A percentile compares a stretch with the other conserved stretches of the same genome.
phyloP scores from a whole-genome alignment of 2,797 vertebrate species.

The Eospalax fontanierii region DNA sequence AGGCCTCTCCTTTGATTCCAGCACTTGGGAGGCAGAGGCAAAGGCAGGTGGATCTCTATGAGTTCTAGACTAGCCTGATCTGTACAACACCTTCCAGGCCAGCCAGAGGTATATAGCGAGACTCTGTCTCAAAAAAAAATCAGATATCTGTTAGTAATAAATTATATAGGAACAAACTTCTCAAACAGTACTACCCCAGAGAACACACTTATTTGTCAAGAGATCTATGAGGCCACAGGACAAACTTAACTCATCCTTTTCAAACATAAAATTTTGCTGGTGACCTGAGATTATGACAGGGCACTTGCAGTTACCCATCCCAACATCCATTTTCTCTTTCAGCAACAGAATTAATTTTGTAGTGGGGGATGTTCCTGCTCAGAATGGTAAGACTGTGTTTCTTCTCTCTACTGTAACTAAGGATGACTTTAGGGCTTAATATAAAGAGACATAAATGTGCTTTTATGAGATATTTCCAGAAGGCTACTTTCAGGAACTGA shows the following conservation, averaged over 20 bases:
- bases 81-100: no score
- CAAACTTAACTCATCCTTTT: conserved; percentile 11
- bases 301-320: neutral
- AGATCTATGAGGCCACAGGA: conserved; percentile 7
- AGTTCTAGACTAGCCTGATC: no score
- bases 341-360: conserved; percentile 13
- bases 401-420: neutral
- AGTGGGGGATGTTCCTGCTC: neutral
- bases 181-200: conserved; percentile 6
- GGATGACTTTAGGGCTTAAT: neutral
- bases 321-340: neutral
- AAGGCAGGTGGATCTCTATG: no score
- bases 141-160: neutral
- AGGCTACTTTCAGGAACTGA: neutral
- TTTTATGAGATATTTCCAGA: neutral
- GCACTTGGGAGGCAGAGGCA: no score
- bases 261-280: neutral
- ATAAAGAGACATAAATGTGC: neutral
- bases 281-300: neutral
- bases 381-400: conserved; percentile 5
- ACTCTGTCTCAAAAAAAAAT: no score
- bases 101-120: no score
- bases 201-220: neutral
- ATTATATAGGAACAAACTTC: neutral
- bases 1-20: no score